These are phyloP conservation scores for Girardinichthys multiradiatus DNA, from an alignment of 2,113 vertebrate species.

Conservation along the genomic window DNA sequence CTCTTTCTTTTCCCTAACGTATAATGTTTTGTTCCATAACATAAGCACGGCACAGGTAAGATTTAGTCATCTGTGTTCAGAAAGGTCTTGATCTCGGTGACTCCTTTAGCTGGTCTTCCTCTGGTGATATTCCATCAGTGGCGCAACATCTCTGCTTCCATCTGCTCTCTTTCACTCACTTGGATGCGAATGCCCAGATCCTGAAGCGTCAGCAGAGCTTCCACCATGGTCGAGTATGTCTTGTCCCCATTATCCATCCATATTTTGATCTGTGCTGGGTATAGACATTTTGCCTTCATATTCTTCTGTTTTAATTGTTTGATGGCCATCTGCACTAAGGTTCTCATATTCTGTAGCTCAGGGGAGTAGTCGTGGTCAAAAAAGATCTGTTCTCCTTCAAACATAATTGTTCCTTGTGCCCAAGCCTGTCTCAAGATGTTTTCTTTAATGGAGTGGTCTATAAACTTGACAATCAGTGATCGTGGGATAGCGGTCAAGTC, in stretches of 20 bases:
- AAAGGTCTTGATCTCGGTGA: neutral
- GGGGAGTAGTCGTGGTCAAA: slow-evolving; percentile 25
- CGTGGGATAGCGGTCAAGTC: neutral
- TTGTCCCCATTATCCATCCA: neutral
- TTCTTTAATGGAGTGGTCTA: slow-evolving; percentile 18
- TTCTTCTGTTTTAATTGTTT: slow-evolving; percentile 3
- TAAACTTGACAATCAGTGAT: slow-evolving; percentile 18
- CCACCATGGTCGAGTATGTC: no score
- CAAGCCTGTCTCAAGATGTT: neutral
- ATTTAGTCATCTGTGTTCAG: neutral
- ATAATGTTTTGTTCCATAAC: neutral
- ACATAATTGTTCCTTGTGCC: neutral
- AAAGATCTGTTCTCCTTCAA: neutral
- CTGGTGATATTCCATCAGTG: neutral
- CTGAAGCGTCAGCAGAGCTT: neutral
- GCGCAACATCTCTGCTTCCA: neutral
- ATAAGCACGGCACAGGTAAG: neutral
- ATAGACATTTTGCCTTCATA: no score
- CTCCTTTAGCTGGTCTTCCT: neutral
- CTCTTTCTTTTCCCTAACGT: neutral
- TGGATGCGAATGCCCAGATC: neutral
- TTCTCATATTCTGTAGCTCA: neutral
- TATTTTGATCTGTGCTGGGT: neutral
- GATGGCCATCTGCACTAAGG: neutral
- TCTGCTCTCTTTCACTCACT: neutral